Conservation (phyloP, 2,797 vertebrate genomes). For the Gadopsis bispinosus region DNA sequence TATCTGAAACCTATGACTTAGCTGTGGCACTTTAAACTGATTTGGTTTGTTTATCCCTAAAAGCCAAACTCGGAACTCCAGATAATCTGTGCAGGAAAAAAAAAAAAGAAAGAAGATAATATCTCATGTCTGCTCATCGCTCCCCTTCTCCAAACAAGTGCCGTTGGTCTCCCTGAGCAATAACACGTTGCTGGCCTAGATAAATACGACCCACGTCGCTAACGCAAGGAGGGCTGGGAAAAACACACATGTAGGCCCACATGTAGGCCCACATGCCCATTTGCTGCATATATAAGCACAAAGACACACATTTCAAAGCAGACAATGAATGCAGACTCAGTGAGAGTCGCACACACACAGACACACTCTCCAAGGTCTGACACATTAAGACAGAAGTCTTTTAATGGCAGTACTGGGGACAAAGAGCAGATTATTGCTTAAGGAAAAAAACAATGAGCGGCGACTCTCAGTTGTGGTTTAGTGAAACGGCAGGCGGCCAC, state of each 20-base stretch:
- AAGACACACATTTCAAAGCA: conserved; percentile 55
- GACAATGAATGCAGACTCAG: conserved; percentile 36
- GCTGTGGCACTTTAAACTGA: conserved; percentile 51
- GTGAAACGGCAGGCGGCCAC: conserved; percentile 54
- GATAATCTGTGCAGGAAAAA: conserved; percentile 50
- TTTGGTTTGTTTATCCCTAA: conserved; percentile 64
- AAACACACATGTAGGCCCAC: conserved; percentile 67
- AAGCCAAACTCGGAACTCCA: conserved; percentile 50
- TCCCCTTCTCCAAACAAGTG: conserved; percentile 74
- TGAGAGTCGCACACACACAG: background rate
- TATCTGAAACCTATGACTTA: conserved; percentile 51
- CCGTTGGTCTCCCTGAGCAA: conserved; percentile 71
- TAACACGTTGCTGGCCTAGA: conserved; percentile 76
- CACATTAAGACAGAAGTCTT: conserved; percentile 43
- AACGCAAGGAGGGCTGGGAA: conserved; percentile 70
- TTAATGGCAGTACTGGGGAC: conserved; percentile 34
- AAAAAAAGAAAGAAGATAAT: conserved; percentile 49
- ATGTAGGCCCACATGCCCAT: conserved; percentile 35
- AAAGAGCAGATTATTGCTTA: conserved; percentile 47
- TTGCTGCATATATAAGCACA: conserved; percentile 45
- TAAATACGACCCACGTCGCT: conserved; percentile 78
- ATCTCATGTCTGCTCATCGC: conserved; percentile 74
- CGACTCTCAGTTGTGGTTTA: conserved; percentile 43
- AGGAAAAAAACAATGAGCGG: conserved; percentile 34
- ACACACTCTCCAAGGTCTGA: conserved; percentile 15